Evolutionary conservation across 2,797 vertebrate species (phyloP), one percentile per base, ranked within the genome.

Genomic region (Champsocephalus esox): DNA sequence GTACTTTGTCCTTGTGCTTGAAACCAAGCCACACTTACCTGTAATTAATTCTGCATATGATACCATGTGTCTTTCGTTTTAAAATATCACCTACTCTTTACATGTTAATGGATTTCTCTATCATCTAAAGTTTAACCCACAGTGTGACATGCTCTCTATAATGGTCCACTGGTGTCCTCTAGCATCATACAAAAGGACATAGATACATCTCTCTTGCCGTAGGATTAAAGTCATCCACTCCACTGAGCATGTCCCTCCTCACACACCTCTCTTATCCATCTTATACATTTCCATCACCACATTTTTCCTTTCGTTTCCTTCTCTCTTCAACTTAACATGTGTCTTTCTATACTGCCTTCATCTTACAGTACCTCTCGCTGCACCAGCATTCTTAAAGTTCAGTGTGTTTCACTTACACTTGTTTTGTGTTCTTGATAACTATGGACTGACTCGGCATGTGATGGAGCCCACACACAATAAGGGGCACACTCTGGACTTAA

Each of bases 161-260:
- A 77, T 12, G 71, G 75, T 75, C 79, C 63, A 59, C 62, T 11
- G 46, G 58, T 79, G 81, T 89, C 88, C 89, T 89, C 77, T 79
- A 51, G 64, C 65, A 66, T 75, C 64, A 66, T 2, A 32, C 41
- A 50, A 57, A 76, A 88, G 70, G 86, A 83, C 72, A 28, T 49
- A 73, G 62, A 87, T 88, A 86, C 88, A 90, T 88, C 80, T 83
- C 48, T 32, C 48, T 56, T 17, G 68, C 72, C 76, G 73, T 52
- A 45, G 70, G 79, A 83, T 76, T 70, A 83, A 16, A 63, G 70
- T 75, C 77, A 55, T 45, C 28, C 66, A 70, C 70, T 70, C 76
- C 62, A 63, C 55, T 66, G 82, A 86, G 70, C 72, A 58, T 62
- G 76, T 70, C 58, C 45, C 46, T 32, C 34, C 50, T 4, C 19